Evolutionary conservation across 2,797 vertebrate genomes (phyloP), one percentile per base, ranked within the genome.

Genomic region (Spondyliosoma cantharus): DNA sequence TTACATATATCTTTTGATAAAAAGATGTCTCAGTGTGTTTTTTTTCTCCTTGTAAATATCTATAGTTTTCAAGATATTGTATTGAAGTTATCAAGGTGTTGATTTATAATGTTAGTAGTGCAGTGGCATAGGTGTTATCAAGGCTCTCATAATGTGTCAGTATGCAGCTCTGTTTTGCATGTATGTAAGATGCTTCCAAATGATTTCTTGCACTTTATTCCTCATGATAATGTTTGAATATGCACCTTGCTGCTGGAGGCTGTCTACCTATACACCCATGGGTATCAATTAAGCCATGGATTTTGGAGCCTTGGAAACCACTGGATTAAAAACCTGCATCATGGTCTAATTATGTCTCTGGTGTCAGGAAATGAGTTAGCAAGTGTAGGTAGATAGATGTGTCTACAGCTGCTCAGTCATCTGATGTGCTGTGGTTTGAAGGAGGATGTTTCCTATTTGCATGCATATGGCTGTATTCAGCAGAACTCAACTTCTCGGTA

Each of bases 281-380:
- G 19, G n/a, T 43, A 29, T 64, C 13, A 29, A 0, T 50, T 19
- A 14, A 48, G 29, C 14, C 46, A 59, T 32, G 29, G 29, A 32
- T 32, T 32, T 32, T 32, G 29, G 29, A 32, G 29, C 29, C 29
- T 22, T 29, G 73, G 5, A 74, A 29, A 60, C 48, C 14, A 20
- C 11, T 43, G 7, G n/a, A 49, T 56, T 57, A 59, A 74, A 37
- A 76, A 69, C 20, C 60, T 84, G 56, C 76, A 50, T 62, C 49
- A 7, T 20, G 6, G 27, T 86, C 52, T 85, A 29, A 80, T 68
- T 53, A 43, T 58, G 54, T 45, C 64, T 78, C 64, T 78, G 17
- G 49, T 76, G 61, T 70, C 83, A 92, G 91, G 91, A 93, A 93
- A 75, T 90, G 74, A 80, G 70, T 59, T 58, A 71, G 52, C 65